These are phyloP conservation scores for Urocitellus parryii DNA, from an alignment of 2,113 vertebrate genomes.

Conservation along the genomic window DNA sequence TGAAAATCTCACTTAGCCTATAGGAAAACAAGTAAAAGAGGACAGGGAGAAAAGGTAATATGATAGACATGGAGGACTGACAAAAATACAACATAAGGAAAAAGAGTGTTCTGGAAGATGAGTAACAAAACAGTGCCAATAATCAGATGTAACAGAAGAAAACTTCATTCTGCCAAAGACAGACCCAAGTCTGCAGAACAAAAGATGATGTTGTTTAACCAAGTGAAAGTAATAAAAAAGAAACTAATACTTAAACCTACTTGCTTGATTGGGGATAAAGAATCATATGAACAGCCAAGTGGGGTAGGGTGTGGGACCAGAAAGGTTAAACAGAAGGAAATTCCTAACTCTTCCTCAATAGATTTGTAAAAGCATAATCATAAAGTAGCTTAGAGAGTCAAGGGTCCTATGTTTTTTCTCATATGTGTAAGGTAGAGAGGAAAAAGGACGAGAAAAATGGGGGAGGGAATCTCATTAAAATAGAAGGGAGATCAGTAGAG, in stretches of 20 bases:
- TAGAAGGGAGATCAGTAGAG: no score
- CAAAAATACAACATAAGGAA: conserved; percentile 26
- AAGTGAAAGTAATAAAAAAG: conserved; percentile 41
- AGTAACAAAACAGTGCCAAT: background rate
- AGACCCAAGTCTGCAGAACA: background rate
- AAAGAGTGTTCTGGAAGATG: background rate
- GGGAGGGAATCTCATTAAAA: no score
- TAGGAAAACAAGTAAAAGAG: background rate
- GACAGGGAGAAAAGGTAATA: background rate
- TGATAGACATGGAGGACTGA: background rate
- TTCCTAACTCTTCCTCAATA: background rate
- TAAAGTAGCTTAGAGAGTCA: no score
- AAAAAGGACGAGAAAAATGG: no score
- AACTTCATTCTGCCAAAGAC: conserved; percentile 1
- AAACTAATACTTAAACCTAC: background rate
- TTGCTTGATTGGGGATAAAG: background rate
- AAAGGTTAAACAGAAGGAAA: conserved; percentile 22
- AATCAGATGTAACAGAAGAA: conserved; percentile 38
- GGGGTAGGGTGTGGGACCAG: background rate
- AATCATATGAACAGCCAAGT: background rate
- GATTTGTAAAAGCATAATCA: background rate
- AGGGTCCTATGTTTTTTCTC: no score
- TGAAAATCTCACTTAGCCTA: background rate
- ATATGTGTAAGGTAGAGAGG: no score
- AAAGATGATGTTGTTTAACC: background rate